A percentile compares a stretch with the other conserved stretches of the same genome.
These are phyloP conservation scores for Himalopsyche japonica DNA, from an alignment of 2,888 invertebrate genomes.

Conservation along the genomic window DNA sequence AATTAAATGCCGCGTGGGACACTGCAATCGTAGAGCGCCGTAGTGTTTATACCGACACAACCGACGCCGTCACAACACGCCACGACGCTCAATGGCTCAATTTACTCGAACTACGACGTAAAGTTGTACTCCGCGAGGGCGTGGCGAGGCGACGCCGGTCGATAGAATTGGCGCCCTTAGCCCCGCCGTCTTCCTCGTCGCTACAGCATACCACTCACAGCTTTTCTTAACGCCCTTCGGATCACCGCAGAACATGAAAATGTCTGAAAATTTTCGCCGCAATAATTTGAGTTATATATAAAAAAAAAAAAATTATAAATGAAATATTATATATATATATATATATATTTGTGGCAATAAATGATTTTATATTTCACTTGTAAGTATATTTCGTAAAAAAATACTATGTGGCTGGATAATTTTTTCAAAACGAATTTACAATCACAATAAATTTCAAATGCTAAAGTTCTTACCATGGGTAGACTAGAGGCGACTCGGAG, in stretches of 20 bases:
- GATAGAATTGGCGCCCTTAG: conserved; percentile 17
- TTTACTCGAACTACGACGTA: not conserved
- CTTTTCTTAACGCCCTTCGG: not conserved
- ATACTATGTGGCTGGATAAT: too few relatives aligned
- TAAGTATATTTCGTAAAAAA: too few relatives aligned
- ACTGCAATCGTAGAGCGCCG: not conserved
- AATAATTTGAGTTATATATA: too few relatives aligned
- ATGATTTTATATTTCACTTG: too few relatives aligned
- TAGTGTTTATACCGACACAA: not conserved
- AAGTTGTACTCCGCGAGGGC: not conserved
- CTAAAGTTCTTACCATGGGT: too few relatives aligned
- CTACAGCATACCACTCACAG: not conserved
- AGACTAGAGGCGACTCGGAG: too few relatives aligned
- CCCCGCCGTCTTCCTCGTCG: conserved; percentile 6
- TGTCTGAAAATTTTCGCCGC: not conserved
- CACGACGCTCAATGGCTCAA: not conserved
- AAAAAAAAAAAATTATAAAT: too few relatives aligned
- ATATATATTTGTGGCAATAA: too few relatives aligned
- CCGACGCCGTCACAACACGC: not conserved
- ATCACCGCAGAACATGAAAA: not conserved
- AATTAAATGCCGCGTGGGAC: not conserved
- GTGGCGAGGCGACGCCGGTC: conserved; percentile 23
- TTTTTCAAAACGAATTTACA: too few relatives aligned
- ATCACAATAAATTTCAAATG: too few relatives aligned
- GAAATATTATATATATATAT: too few relatives aligned